Percentiles rank a stretch among this genome's conserved stretches.
Conservation (phyloP, 2,797 vertebrate species). For the Notolepis coatsorum region DNA sequence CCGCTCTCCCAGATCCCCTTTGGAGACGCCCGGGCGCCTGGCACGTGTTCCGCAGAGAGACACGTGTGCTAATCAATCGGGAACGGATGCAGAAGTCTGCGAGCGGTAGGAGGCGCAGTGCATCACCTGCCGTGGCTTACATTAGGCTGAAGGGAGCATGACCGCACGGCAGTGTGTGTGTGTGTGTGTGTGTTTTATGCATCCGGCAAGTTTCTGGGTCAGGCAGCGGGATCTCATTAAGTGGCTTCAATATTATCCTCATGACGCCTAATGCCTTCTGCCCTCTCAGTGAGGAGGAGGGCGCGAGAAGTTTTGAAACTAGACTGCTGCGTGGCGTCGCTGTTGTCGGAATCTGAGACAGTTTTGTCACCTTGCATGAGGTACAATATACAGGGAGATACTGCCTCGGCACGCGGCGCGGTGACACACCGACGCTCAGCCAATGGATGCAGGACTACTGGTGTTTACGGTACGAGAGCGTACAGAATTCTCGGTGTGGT, state of each 20-base stretch:
- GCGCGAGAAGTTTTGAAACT: not conserved
- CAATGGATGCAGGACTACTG: no score
- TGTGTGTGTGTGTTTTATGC: not conserved
- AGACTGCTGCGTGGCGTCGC: not conserved
- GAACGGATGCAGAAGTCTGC: slow-evolving; percentile 10
- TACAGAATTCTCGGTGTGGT: no score
- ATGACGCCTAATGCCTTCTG: not conserved
- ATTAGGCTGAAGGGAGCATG: not conserved
- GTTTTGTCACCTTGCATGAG: not conserved
- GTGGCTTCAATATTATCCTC: not conserved
- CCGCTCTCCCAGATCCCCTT: slow-evolving; percentile 26
- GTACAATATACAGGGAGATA: no score
- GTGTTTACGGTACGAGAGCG: no score
- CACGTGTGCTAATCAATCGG: slow-evolving; percentile 52
- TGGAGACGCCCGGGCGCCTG: slow-evolving; percentile 32
- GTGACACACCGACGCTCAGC: no score
- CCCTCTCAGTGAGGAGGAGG: not conserved
- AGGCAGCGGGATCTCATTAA: slow-evolving; percentile 16
- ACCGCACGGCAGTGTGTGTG: not conserved
- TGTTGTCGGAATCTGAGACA: not conserved
- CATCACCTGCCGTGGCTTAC: slow-evolving; percentile 18
- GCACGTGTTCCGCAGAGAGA: slow-evolving; percentile 7
- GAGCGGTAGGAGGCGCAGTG: slow-evolving; percentile 19
- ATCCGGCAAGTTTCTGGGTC: slow-evolving; percentile 27
- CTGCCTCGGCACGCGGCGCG: no score